These are phyloP conservation scores for Engystomops pustulosus DNA, from an alignment of 2,113 vertebrate genomes.

Conservation along the genomic window DNA sequence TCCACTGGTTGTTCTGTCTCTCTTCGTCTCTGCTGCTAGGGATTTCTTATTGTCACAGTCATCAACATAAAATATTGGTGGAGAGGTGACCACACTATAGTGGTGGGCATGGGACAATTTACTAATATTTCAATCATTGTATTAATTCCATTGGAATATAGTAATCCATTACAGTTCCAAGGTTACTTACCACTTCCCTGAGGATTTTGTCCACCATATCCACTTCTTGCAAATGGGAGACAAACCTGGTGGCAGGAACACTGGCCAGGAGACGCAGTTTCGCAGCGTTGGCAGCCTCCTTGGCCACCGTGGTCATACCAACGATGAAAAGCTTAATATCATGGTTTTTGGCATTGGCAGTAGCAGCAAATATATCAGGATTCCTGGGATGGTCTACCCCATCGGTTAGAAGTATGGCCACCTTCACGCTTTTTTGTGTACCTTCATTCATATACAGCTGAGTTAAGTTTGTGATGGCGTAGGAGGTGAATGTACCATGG, in stretches of 20 bases:
- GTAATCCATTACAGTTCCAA: not conserved
- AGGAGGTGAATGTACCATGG: constrained; percentile 90
- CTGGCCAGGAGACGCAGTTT: constrained; percentile 84
- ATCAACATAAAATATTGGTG: no score
- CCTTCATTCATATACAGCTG: constrained; percentile 84
- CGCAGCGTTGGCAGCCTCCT: constrained; percentile 80
- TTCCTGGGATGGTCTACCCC: constrained; percentile 87
- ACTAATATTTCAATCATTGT: no score
- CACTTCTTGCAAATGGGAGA: constrained; percentile 85
- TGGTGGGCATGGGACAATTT: no score
- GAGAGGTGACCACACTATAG: no score
- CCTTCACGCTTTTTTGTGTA: constrained; percentile 73
- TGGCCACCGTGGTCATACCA: constrained; percentile 84
- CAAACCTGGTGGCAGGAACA: constrained; percentile 77
- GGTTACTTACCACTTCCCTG: constrained; percentile 82
- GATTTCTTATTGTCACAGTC: no score
- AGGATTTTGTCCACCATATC: constrained; percentile 78
- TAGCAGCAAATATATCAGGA: constrained; percentile 89
- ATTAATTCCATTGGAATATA: no score
- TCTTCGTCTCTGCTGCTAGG: no score
- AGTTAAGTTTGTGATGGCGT: constrained; percentile 91
- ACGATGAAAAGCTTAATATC: constrained; percentile 85
- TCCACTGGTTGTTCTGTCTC: no score
- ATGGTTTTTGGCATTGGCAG: constrained; percentile 87
- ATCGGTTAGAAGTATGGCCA: constrained; percentile 83